Evolutionary conservation across 1,140 invertebrate species (phyloP), one percentile per base, ranked within the genome.

Genomic region (Habropoda laboriosa): DNA sequence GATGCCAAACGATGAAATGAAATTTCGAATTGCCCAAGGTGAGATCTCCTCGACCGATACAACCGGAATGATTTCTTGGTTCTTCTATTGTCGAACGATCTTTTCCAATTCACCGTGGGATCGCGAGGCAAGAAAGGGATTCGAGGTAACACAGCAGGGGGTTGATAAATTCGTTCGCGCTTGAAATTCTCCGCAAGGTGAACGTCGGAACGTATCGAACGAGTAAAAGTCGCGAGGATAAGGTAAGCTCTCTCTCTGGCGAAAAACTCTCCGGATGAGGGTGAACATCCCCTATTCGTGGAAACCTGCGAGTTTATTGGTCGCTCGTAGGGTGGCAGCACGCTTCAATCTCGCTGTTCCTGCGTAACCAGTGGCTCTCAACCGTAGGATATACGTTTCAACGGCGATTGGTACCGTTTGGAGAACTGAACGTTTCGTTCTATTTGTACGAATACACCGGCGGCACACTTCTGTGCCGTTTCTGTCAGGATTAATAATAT

Each of bases 251-350:
- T 55, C 64, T 55, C 61, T n/a, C n/a, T n/a, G n/a, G 30, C 40
- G 70, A 58, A 82, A 79, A 84, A 84, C 77, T 84, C 51, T 63
- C 30, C 70, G 76, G 68, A 82, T 55, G 55, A 79, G 83, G 75
- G 83, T 64, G 82, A 83, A 80, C 73, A 79, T 66, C 30, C 47
- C 70, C 35, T 30, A 47, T 67, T 55, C 57, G 38, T 55, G 16
- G 57, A 76, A 85, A 40, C 63, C 55, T 80, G 2, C 80, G 75
- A 86, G 89, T 92, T 91, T 86, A 83, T 74, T 76, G 64, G 47
- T 71, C 68, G 66, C 58, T 80, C 90, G 87, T 79, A 63, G 86
- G 90, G 91, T 92, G 91, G 91, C 91, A 91, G 89, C 91, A 92
- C 91, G 72, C 82, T 85, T 53, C 86, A 86, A 87, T 78, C 85